Percentiles rank a stretch among this genome's conserved stretches.
Conservation (phyloP, 2,797 vertebrate genomes). For the Dromococcyx pavoninus region DNA sequence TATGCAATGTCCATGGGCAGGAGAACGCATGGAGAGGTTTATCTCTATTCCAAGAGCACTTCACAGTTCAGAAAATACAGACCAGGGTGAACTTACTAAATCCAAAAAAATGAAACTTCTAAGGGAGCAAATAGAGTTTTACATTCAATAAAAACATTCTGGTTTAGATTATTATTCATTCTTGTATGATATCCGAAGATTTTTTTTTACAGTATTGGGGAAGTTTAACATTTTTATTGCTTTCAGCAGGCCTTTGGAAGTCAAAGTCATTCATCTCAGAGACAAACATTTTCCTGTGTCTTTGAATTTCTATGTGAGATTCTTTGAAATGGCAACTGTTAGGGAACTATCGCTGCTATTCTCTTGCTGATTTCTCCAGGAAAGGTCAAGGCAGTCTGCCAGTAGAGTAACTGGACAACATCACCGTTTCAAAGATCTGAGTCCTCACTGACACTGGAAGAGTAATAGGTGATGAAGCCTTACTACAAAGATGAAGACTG, state of each 20-base stretch:
- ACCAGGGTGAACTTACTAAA: background rate
- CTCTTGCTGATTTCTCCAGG: background rate
- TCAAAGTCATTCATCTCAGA: background rate
- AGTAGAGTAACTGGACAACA: background rate
- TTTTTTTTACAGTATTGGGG: background rate
- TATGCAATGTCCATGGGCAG: background rate
- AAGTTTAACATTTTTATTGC: background rate
- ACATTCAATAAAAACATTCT: background rate
- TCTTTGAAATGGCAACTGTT: slow-evolving; percentile 10
- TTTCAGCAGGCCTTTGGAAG: background rate
- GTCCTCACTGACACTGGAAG: background rate
- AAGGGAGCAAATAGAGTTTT: background rate
- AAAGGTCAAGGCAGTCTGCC: slow-evolving; percentile 15
- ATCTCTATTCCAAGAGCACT: background rate
- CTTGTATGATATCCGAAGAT: background rate
- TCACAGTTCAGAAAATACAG: background rate
- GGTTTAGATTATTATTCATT: background rate
- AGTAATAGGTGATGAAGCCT: background rate
- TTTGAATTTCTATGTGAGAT: background rate
- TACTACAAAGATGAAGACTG: background rate
- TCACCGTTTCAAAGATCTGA: background rate
- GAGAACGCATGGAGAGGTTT: background rate
- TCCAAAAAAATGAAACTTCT: background rate
- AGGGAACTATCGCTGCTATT: background rate
- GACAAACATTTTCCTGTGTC: background rate